These are phyloP conservation scores for Leptarthrus brevirostris DNA, from an alignment of 2,888 invertebrate genomes.

Conservation along the genomic window DNA sequence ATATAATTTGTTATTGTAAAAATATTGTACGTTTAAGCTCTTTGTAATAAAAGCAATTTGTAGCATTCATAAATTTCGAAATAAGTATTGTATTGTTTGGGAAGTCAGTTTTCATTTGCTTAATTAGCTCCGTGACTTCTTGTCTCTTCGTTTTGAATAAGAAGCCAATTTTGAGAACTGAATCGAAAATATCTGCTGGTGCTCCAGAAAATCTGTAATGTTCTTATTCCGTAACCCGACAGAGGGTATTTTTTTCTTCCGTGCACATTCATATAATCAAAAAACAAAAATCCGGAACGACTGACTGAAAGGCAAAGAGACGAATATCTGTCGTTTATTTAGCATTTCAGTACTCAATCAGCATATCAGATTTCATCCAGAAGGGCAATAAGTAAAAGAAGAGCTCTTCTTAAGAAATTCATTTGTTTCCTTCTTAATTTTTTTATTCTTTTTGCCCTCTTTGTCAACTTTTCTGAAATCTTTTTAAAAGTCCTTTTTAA, in stretches of 20 bases:
- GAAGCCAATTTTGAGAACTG: constrained; percentile 23
- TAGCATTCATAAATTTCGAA: too few species aligned
- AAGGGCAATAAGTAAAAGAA: constrained; percentile 50
- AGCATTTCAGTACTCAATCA: constrained; percentile 52
- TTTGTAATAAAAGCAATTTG: too few species aligned
- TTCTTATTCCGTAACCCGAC: neutral
- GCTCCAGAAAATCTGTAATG: neutral
- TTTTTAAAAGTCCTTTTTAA: constrained; percentile 46
- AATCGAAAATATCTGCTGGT: constrained; percentile 11
- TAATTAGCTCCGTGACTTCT: constrained; percentile 39
- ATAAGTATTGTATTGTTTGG: too few species aligned
- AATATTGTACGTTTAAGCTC: too few species aligned
- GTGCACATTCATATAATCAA: constrained; percentile 2
- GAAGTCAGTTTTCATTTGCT: too few species aligned
- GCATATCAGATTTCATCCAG: constrained; percentile 52
- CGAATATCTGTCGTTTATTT: constrained; percentile 48
- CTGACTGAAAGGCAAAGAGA: constrained; percentile 5
- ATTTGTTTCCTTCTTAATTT: constrained; percentile 42
- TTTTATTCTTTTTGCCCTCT: constrained; percentile 13
- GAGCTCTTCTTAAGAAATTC: constrained; percentile 45
- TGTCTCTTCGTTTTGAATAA: constrained; percentile 12
- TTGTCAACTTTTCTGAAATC: constrained; percentile 46
- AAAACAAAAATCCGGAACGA: constrained; percentile 3
- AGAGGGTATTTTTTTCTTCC: neutral
- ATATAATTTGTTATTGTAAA: too few species aligned